phyloP scores from a whole-genome alignment of 2,888 invertebrate genomes.

The Leptothorax acervorum region DNA sequence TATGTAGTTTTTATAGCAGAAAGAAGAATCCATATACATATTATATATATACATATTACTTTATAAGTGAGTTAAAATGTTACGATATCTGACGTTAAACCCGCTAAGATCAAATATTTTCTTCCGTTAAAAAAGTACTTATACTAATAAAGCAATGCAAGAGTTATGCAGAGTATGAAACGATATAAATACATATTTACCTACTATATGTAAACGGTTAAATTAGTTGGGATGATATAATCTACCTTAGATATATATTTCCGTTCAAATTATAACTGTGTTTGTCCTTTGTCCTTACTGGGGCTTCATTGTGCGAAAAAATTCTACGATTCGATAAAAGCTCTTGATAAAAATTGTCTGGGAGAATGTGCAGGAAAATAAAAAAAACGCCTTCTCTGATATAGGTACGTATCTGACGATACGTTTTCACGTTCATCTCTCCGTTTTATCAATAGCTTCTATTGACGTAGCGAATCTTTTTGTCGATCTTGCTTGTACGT shows the following conservation, averaged over 20 bases:
- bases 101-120: slow-evolving; percentile 18
- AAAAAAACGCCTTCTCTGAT: not conserved
- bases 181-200: slow-evolving; percentile 4
- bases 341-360: slow-evolving; percentile 41
- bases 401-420: not conserved
- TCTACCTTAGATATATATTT: slow-evolving; percentile 30
- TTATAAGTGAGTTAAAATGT: slow-evolving; percentile 19
- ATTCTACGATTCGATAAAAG: slow-evolving; percentile 34
- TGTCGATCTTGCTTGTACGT: slow-evolving; percentile 65
- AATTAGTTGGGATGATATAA: slow-evolving; percentile 11
- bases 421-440: not conserved
- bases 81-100: slow-evolving; percentile 49
- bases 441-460: slow-evolving; percentile 60
- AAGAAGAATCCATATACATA: slow-evolving; percentile 25
- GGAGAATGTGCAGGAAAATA: not conserved
- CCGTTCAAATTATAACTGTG: slow-evolving; percentile 40
- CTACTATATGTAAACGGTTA: not conserved
- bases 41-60: slow-evolving; percentile 19
- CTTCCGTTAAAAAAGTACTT: slow-evolving; percentile 28
- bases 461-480: slow-evolving; percentile 46
- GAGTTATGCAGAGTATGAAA: slow-evolving; percentile 26
- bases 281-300: slow-evolving; percentile 56
- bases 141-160: slow-evolving; percentile 40
- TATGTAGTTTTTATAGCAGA: slow-evolving; percentile 65
- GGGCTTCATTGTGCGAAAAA: slow-evolving; percentile 57